Percentiles rank a stretch among this genome's conserved stretches.
Conservation (phyloP, 2,113 vertebrate genomes). For the Bolborhynchus lineola region DNA sequence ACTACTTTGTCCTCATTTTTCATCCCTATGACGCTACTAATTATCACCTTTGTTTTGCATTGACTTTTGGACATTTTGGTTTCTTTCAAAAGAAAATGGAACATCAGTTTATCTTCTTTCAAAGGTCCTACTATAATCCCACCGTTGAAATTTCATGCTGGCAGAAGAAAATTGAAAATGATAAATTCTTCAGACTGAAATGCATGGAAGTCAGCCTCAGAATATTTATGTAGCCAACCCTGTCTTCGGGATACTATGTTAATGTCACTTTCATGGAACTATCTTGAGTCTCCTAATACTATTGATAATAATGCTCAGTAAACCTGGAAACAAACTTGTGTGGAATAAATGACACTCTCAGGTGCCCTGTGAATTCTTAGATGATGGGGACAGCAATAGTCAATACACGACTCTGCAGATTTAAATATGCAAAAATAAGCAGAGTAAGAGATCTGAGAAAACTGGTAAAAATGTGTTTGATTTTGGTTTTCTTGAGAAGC, state of each 20-base stretch:
- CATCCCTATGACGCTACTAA: neutral
- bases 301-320: neutral
- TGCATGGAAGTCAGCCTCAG: neutral
- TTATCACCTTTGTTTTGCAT: neutral
- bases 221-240: neutral
- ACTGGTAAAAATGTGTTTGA: neutral
- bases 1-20: neutral
- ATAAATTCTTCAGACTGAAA: neutral
- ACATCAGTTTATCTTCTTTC: neutral
- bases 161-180: neutral
- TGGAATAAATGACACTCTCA: neutral
- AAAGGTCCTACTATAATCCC: neutral
- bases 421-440: neutral
- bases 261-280: neutral
- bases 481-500: neutral
- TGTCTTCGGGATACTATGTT: neutral
- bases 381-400: neutral
- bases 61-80: neutral
- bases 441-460: neutral
- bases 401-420: neutral
- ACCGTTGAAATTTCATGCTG: neutral
- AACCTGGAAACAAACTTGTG: neutral
- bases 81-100: neutral
- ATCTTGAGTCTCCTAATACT: neutral
- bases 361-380: neutral